Base-by-base conservation (phyloP, 2,888 invertebrate species). In the Nemurella pictetii region DNA sequence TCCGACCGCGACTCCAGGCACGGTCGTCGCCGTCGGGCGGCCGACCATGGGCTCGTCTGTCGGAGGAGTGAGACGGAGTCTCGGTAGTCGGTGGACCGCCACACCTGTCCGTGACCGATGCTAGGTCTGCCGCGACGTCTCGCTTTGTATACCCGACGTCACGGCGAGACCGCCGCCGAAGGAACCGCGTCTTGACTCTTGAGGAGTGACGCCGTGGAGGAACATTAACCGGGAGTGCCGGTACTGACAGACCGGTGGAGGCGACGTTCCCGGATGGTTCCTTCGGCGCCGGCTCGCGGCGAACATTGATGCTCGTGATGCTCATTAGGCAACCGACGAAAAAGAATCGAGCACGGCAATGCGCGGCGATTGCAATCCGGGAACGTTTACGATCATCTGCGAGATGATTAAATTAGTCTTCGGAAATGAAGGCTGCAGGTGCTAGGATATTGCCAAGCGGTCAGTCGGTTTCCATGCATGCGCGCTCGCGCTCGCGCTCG, bases 71-170 rank as follows among this genome's bases (percentile, higher is more conserved):
- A n/a, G n/a, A n/a, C n/a, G n/a, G n/a, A n/a, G n/a, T n/a, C 55
- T 55, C 55, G 15, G 12, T 55, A 20, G 15, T 20, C 55, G 1
- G 75, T 75, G 27, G 27, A 28, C 28, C 75, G n/a, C 75, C 75
- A 75, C 75, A 75, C 75, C 75, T 75, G 75, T 75, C 75, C 75
- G 75, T 75, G 75, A 75, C 75, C 75, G 75, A 75, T 75, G 9
- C 9, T 9, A 55, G 55, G 55, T 55, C 55, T 55, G 55, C 55
- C 55, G 9, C 55, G 55, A 55, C 55, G 55, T 55, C 55, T 55
- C 55, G 55, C 55, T 55, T 55, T 55, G 55, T 55, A 20, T 20
- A 12, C 55, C 20, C 55, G 55, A 12, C 55, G 9, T 55, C 55
- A n/a, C n/a, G 9, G 55, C 55, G 9, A 55, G 9, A 55, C 5